Evolutionary conservation across 2,797 vertebrate species (phyloP), one percentile per base, ranked within the genome.

Genomic region (Chromobotia macracanthus): DNA sequence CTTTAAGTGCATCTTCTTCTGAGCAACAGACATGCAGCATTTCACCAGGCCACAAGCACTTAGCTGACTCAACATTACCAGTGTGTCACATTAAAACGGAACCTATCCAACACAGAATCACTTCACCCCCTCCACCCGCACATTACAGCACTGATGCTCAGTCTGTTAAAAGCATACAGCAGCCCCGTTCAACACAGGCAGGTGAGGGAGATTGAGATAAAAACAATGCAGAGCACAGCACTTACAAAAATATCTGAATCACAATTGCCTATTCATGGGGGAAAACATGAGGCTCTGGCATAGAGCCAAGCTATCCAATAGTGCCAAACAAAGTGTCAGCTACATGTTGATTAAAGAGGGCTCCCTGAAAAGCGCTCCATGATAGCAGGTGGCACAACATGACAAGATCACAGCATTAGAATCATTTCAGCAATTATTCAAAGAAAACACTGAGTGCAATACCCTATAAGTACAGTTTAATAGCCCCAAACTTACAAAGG

Each of bases 241-340:
- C 69, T 80, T 85, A 69, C 83, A 87, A 87, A 85, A 75, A 86
- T 84, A 81, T 84, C 72, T 84, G 83, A 81, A 84, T 55, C 31
- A 0, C 75, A 79, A 64, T 79, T 72, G 80, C 85, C 69, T 75
- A 80, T 88, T 89, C 83, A 65, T 50, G 8, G 7, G 72, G 82
- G 79, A 68, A 71, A 88, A 89, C 77, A 86, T 28, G 19, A 19
- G 31, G 75, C 70, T n/a, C 56, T 66, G 83, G 82, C 79, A 65
- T 71, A 41, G 50, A 69, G 81, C 82, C 81, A 86, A 86, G 79
- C 44, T 28, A 81, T 82, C 48, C 69, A 51, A 65, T 25, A 46
- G 72, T 53, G 61, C 65, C 50, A 79, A 80, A 85, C 82, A 76
- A 81, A 79, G 58, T 35, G 9, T 61, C 48, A 15, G 64, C 79